Evolutionary conservation across 2,797 vertebrate genomes (phyloP), one percentile per base, ranked within the genome.

Genomic region (Melanotaenia pygmaea): DNA sequence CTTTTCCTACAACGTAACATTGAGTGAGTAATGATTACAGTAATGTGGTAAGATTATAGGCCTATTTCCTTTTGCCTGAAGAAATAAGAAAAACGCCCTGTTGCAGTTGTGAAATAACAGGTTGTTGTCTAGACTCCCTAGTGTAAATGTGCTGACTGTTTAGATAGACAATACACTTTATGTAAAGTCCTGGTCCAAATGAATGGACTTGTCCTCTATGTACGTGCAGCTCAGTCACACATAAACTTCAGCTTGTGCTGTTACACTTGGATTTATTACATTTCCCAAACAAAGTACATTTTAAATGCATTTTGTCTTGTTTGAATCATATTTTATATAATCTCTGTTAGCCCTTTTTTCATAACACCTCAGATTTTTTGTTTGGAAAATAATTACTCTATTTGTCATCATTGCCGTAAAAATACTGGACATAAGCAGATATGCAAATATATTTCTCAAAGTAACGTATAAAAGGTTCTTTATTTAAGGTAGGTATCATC

Each of bases 1-100:
- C n/a, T 51, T 71, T 60, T 24, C 57, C 45, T 64, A 71, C 40
- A 67, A 13, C 8, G 12, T 9, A 38, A 61, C 35, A 64, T 81
- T 71, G 30, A 47, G 10, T 40, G 58, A 62, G 60, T 60, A 74
- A 70, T 59, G 74, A 56, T 66, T 71, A 38, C 57, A 62, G 13
- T 70, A 74, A 20, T 67, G 37, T 57, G 30, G 13, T 54, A 24
- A 57, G 43, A 73, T 59, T 67, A 61, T 40, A 66, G 54, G 43
- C 20, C 14, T 26, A 58, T 24, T 54, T 73, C 24, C 24, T 57
- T 65, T 8, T 59, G 56, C 59, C 59, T 64, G 64, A 45, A 64
- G 67, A 82, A 67, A 72, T 59, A 26, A 67, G 30, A 74, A 70
- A 24, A 82, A 74, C 28, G 2, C 2, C 60, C 60, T 56, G 30